Evolutionary conservation across 2,888 invertebrate species (phyloP), one percentile per base, ranked within the genome.

Genomic region (Odontocerum albicorne): DNA sequence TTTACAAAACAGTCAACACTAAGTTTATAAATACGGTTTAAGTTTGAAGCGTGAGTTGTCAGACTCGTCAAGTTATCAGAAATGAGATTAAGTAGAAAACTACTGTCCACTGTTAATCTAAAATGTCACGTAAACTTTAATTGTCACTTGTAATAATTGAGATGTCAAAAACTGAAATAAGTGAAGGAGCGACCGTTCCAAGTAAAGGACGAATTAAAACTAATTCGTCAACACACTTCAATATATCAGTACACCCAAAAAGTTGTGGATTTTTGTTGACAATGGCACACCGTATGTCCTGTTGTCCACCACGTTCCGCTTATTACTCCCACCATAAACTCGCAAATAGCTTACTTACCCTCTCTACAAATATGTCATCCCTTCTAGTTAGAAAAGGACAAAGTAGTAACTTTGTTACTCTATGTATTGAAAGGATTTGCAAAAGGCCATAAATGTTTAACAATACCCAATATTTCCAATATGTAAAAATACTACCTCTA

Each of bases 391-490:
- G 40, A 45, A 32, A 38, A 39, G 39, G 45, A 39, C 20, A 13
- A 16, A 3, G 3, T n/a, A 16, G 33, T 10, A 21, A 32, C 15
- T 21, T 8, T 12, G 32, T 15, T 13, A 32, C 13, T 15, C 22
- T 8, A 36, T 19, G 4, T 35, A 33, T 17, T 43, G 20, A 49
- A 60, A 60, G 70, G 68, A 52, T 55, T 53, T 45, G 60, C 60
- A 49, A 61, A 77, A 73, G 72, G 68, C 67, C 68, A 70, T 70
- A 70, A 74, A 74, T 75, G 74, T 77, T 76, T 73, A 58, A 73
- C 72, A 75, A 75, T 72, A 72, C 73, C 50, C 72, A 71, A 76
- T 74, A 75, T 74, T 75, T 67, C 71, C 73, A 71, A 75, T 75
- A 73, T 52, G 56, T 53, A 59, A 62, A 58, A 62, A 62, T 57